These are phyloP conservation scores for Notodonta ziczac DNA, from an alignment of 2,888 invertebrate genomes.

Conservation along the genomic window DNA sequence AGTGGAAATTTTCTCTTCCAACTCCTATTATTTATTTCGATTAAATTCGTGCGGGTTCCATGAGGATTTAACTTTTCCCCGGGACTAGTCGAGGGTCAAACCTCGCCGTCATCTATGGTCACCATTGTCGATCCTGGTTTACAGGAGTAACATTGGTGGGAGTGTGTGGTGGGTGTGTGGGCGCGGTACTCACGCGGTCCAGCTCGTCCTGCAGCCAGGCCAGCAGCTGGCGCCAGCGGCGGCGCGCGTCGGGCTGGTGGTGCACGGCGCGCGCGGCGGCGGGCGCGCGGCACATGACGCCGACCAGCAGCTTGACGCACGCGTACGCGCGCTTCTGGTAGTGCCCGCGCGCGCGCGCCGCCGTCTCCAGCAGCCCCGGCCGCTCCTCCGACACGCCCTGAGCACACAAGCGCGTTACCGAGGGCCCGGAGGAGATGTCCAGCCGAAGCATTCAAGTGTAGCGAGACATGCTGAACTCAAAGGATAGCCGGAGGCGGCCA, in stretches of 20 bases:
- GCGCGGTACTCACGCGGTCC: conserved; percentile 85
- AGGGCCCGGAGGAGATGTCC: neutral
- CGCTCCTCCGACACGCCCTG: conserved; percentile 86
- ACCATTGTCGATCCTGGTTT: too few species aligned
- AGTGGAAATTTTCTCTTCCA: too few species aligned
- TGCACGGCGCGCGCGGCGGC: conserved; percentile 92
- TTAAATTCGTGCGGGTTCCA: too few species aligned
- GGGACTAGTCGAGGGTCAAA: too few species aligned
- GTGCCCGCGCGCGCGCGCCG: conserved; percentile 95
- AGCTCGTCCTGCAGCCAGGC: conserved; percentile 98
- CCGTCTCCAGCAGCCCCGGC: conserved; percentile 96
- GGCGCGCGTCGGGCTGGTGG: conserved; percentile 90
- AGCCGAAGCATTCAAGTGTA: too few species aligned
- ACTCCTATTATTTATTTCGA: too few species aligned
- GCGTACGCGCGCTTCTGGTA: conserved; percentile 99
- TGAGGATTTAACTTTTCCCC: too few species aligned
- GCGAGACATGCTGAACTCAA: too few species aligned
- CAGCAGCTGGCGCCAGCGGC: conserved; percentile 95
- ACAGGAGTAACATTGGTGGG: too few species aligned
- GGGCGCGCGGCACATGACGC: conserved; percentile 93
- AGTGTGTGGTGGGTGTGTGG: too few species aligned
- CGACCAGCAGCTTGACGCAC: conserved; percentile 97
- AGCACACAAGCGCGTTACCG: neutral
- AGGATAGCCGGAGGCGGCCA: too few species aligned
- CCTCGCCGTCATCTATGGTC: too few species aligned